These are phyloP conservation scores for Electrophaes corylata DNA, from an alignment of 2,888 invertebrate genomes.

Conservation along the genomic window DNA sequence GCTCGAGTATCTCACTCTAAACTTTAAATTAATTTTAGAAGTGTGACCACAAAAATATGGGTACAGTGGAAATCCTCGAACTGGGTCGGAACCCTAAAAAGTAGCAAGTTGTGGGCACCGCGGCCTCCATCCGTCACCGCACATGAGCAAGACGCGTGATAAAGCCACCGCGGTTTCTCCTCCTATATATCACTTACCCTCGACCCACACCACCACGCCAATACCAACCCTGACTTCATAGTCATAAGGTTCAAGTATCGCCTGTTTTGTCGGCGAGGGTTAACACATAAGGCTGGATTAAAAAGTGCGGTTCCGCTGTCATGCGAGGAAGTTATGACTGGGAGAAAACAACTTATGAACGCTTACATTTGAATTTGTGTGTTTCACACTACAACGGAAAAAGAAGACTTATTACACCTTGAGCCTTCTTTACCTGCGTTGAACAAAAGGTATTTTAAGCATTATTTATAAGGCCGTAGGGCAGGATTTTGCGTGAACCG, in stretches of 20 bases:
- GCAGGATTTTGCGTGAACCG: slow-evolving; percentile 1
- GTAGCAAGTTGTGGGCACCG: slow-evolving; percentile 27
- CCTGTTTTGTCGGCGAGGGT: slow-evolving; percentile 15
- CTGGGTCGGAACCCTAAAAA: slow-evolving; percentile 31
- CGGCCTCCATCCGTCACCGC: slow-evolving; percentile 42
- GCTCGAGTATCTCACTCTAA: neutral
- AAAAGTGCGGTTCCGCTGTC: slow-evolving; percentile 45
- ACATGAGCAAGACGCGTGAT: slow-evolving; percentile 44
- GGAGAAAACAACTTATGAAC: slow-evolving; percentile 39
- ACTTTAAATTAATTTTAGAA: slow-evolving; percentile 27
- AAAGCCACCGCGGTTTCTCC: slow-evolving; percentile 44
- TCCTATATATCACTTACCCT: slow-evolving; percentile 43
- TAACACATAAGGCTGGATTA: slow-evolving; percentile 42
- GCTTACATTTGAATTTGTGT: slow-evolving; percentile 37
- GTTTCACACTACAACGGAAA: slow-evolving; percentile 29
- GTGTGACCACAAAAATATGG: slow-evolving; percentile 17
- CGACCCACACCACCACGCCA: slow-evolving; percentile 11
- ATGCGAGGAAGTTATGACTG: slow-evolving; percentile 38
- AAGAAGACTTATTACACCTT: slow-evolving; percentile 24
- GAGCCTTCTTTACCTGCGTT: slow-evolving; percentile 4
- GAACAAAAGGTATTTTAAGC: neutral
- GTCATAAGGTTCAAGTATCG: slow-evolving; percentile 11
- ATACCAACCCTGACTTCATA: slow-evolving; percentile 1
- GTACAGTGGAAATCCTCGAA: slow-evolving; percentile 19
- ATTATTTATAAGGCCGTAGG: neutral